Evolutionary conservation across 2,113 vertebrate species (phyloP).

Genomic region (Talpa occidentalis): DNA sequence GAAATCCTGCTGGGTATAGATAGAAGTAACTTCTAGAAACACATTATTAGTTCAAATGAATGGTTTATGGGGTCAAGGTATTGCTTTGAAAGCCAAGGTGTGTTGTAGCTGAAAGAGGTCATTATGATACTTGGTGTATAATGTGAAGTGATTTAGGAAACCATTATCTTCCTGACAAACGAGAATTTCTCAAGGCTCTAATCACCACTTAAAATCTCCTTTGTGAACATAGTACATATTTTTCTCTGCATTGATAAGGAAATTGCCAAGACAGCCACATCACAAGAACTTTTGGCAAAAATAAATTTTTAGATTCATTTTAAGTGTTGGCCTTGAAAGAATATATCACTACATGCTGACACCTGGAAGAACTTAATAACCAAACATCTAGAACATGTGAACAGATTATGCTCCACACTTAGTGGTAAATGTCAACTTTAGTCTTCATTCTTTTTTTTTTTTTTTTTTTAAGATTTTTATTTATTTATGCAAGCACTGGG

Average conservation of each 20-base stretch:
- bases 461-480: too few species aligned
- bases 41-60: background rate
- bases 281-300: constrained; percentile 29
- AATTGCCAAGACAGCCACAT: background rate
- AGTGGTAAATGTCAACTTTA: constrained; percentile 5
- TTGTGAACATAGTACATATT: background rate
- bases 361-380: background rate
- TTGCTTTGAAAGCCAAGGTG: background rate
- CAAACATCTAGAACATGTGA: background rate
- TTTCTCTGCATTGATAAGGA: constrained; percentile 17
- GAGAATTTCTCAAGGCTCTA: background rate
- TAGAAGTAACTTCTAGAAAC: constrained; percentile 1
- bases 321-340: constrained; percentile 47
- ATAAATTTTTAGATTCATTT: background rate
- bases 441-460: constrained; percentile 30
- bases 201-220: background rate
- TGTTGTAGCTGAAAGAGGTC: background rate
- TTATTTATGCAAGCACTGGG: too few species aligned
- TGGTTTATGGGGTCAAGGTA: background rate
- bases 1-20: constrained; percentile 12
- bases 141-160: background rate
- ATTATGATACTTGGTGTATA: background rate
- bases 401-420: background rate
- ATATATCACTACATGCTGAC: background rate
- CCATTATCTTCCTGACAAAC: background rate